These are phyloP conservation scores for Atta colombica DNA, from an alignment of 1,140 invertebrate genomes.

Conservation along the genomic window DNA sequence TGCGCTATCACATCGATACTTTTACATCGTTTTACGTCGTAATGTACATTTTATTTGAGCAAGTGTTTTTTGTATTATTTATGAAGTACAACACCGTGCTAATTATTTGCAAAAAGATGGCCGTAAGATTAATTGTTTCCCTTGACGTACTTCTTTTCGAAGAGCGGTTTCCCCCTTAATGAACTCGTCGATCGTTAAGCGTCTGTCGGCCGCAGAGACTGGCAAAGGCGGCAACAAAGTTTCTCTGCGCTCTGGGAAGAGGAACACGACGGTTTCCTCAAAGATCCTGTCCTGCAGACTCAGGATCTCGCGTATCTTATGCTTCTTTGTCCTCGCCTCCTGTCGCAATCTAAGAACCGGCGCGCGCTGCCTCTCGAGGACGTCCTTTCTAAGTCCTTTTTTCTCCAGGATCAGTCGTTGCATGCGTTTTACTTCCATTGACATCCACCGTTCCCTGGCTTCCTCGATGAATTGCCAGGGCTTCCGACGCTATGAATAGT, in stretches of 20 bases:
- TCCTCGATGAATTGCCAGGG: constrained; percentile 81
- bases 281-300: constrained; percentile 76
- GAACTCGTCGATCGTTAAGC: constrained; percentile 47
- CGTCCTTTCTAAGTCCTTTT: constrained; percentile 85
- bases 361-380: constrained; percentile 83
- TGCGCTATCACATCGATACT: background rate
- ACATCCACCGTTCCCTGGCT: constrained; percentile 80
- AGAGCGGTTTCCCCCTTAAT: constrained; percentile 54
- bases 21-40: background rate
- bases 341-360: constrained; percentile 83
- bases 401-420: constrained; percentile 84
- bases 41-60: constrained; percentile 32
- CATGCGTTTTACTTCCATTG: constrained; percentile 85
- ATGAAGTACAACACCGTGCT: constrained; percentile 2
- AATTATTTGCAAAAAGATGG: constrained; percentile 44
- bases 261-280: constrained; percentile 73
- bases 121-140: constrained; percentile 38
- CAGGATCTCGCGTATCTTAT: constrained; percentile 76
- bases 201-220: background rate
- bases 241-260: constrained; percentile 73
- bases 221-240: constrained; percentile 13
- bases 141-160: constrained; percentile 44
- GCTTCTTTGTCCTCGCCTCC: constrained; percentile 82
- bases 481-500: constrained; percentile 63
- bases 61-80: constrained; percentile 16